A percentile compares a stretch with the other conserved stretches of the same genome.
These are phyloP conservation scores for Onychomys leucogaster DNA, from an alignment of 2,797 vertebrate species.

Conservation along the genomic window DNA sequence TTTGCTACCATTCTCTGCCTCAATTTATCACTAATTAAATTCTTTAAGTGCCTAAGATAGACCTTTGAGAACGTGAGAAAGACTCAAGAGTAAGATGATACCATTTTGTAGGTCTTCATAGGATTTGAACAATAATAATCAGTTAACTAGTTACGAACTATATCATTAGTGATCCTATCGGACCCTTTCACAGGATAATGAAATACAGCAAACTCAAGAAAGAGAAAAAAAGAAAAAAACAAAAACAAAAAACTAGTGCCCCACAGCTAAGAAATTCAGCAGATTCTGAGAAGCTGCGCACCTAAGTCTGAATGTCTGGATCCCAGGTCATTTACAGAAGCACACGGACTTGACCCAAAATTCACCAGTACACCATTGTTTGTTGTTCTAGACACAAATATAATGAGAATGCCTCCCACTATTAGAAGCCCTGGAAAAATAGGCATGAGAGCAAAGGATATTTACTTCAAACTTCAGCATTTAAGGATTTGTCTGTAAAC, in stretches of 20 bases:
- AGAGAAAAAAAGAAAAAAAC: neutral
- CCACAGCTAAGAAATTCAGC: constrained; percentile 60
- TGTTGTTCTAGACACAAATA: constrained; percentile 68
- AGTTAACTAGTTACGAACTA: constrained; percentile 59
- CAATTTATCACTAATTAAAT: constrained; percentile 56
- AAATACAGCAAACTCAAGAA: constrained; percentile 55
- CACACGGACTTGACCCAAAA: constrained; percentile 63
- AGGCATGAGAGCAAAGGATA: constrained; percentile 38
- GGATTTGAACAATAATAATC: constrained; percentile 59
- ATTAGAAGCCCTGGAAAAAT: constrained; percentile 53
- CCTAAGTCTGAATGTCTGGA: constrained; percentile 46
- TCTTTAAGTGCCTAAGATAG: constrained; percentile 3
- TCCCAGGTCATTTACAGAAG: constrained; percentile 45
- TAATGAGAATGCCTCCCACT: constrained; percentile 32
- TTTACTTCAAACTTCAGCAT: constrained; percentile 52
- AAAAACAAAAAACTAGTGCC: constrained; percentile 20
- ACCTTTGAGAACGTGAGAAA: constrained; percentile 47
- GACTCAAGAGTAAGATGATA: constrained; percentile 76
- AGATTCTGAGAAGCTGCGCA: constrained; percentile 63
- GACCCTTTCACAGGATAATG: constrained; percentile 59
- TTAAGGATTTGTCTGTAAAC: constrained; percentile 52
- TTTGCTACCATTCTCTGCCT: constrained; percentile 36
- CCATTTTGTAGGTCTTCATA: constrained; percentile 46
- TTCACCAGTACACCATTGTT: constrained; percentile 27
- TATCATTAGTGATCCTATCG: constrained; percentile 40